A percentile compares a stretch with the other conserved stretches of the same genome.
phyloP scores from a whole-genome alignment of 35 echinoderm and acorn worm genomes.

The Eucidaris tribuloides region DNA sequence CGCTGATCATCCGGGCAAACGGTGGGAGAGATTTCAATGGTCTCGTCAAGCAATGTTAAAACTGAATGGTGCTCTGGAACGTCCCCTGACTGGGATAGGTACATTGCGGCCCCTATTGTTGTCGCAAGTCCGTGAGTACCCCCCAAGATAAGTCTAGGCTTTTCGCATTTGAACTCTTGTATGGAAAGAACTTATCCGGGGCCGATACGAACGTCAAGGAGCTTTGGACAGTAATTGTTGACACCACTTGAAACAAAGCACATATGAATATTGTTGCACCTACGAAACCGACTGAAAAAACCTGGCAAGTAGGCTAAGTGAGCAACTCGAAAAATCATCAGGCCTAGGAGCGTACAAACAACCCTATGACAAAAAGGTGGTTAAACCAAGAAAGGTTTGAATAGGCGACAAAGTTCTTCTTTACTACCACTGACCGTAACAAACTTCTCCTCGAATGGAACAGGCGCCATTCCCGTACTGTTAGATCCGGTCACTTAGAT shows the following conservation, averaged over 20 bases:
- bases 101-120: constrained; percentile 55
- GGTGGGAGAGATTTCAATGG: constrained; percentile 69
- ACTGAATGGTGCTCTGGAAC: constrained; percentile 33
- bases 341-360: background rate
- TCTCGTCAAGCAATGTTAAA: constrained; percentile 53
- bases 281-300: constrained; percentile 40
- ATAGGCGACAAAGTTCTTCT: constrained; percentile 43
- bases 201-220: constrained; percentile 57
- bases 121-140: constrained; percentile 48
- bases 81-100: constrained; percentile 69
- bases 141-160: constrained; percentile 32
- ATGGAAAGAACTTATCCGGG: constrained; percentile 46
- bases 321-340: constrained; percentile 31
- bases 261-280: constrained; percentile 63
- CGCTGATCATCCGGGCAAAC: constrained; percentile 58
- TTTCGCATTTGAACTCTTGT: constrained; percentile 73
- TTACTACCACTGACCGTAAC: constrained; percentile 39
- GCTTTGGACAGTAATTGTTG: constrained; percentile 36
- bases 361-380: constrained; percentile 22
- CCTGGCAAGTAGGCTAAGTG: constrained; percentile 17
- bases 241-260: constrained; percentile 6
- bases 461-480: constrained; percentile 10
- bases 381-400: constrained; percentile 20
- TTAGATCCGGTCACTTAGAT: background rate
- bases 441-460: constrained; percentile 58